Conservation (phyloP, 2,113 vertebrate species). For the Helogale parvula region DNA sequence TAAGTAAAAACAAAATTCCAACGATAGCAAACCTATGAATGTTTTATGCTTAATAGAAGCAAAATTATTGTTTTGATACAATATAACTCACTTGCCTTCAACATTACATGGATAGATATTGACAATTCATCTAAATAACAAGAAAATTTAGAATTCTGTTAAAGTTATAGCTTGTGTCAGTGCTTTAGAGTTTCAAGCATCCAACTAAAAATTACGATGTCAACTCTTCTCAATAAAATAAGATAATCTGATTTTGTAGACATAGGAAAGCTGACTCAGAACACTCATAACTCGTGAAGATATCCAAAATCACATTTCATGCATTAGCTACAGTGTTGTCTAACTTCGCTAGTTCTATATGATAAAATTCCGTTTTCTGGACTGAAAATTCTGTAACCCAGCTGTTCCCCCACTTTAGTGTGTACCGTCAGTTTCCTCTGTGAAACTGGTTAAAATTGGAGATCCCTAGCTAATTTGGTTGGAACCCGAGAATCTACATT, state of each 20-base stretch:
- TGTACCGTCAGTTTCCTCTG: slow-evolving; percentile 25
- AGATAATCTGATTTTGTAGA: slow-evolving; percentile 55
- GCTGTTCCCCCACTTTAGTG: slow-evolving; percentile 13
- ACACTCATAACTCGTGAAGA: slow-evolving; percentile 45
- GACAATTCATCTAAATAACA: slow-evolving; percentile 36
- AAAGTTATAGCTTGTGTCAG: slow-evolving; percentile 48
- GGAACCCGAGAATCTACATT: slow-evolving; percentile 7
- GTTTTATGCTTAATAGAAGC: slow-evolving; percentile 7
- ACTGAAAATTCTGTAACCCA: slow-evolving; percentile 44
- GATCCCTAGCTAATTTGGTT: slow-evolving; percentile 12
- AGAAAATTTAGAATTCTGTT: slow-evolving; percentile 21
- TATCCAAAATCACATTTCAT: slow-evolving; percentile 59
- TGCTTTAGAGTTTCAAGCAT: slow-evolving; percentile 50
- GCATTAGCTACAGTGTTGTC: slow-evolving; percentile 46
- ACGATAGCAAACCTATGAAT: neutral
- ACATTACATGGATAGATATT: neutral
- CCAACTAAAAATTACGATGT: slow-evolving; percentile 46
- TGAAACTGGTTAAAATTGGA: slow-evolving; percentile 19
- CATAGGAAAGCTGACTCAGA: slow-evolving; percentile 57
- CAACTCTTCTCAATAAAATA: slow-evolving; percentile 59
- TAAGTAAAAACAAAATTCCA: neutral
- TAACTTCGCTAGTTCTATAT: slow-evolving; percentile 48
- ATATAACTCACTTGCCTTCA: neutral
- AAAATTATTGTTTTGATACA: neutral
- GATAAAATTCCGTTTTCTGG: slow-evolving; percentile 52